Percentiles rank a stretch among this genome's conserved stretches.
phyloP scores from a whole-genome alignment of 2,888 invertebrate species.

The Rotaria macrura region DNA sequence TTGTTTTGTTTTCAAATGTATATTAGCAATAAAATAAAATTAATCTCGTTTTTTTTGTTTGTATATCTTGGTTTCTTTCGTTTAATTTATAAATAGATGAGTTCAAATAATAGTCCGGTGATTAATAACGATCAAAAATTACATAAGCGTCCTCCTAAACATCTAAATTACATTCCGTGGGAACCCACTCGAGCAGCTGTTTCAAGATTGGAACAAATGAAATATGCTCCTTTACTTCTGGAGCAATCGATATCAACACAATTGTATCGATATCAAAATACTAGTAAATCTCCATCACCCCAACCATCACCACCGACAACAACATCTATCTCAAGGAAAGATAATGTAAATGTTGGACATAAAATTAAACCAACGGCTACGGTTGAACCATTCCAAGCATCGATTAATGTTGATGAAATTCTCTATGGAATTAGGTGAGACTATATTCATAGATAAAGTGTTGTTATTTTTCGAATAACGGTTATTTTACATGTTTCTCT shows the following conservation, averaged over 20 bases:
- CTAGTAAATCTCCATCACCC: background rate
- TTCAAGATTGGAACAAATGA: background rate
- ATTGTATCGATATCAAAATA: constrained; percentile 18
- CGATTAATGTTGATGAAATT: constrained; percentile 12
- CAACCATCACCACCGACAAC: no score
- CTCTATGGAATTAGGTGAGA: background rate
- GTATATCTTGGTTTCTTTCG: no score
- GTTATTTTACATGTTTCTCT: no score
- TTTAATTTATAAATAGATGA: background rate
- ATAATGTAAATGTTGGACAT: background rate
- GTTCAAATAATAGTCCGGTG: background rate
- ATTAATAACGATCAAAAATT: background rate
- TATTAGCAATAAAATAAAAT: background rate
- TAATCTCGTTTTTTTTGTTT: background rate
- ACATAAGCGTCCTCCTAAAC: background rate
- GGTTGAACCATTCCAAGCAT: constrained; percentile 16
- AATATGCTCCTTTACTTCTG: no score
- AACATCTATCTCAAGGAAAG: background rate
- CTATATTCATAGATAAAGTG: background rate
- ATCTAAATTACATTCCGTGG: constrained; percentile 2
- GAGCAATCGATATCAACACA: background rate
- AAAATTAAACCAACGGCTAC: background rate
- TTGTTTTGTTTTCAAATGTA: background rate
- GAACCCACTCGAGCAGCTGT: background rate
- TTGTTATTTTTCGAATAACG: no score